phyloP scores from a whole-genome alignment of 2,888 invertebrate genomes.

The Liodrosophila aerea region DNA sequence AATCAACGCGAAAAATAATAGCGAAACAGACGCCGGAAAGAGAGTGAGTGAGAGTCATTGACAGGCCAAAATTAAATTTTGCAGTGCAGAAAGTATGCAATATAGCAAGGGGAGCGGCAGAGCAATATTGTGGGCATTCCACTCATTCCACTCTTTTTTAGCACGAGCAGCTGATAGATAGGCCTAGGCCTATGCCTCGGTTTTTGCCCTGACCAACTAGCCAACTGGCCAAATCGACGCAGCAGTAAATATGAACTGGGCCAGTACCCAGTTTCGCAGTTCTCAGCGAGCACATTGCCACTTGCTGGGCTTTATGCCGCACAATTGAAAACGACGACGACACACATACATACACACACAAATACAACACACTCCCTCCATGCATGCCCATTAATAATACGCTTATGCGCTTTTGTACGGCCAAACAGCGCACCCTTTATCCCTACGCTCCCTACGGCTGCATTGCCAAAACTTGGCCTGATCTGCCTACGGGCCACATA shows the following conservation, averaged over 20 bases:
- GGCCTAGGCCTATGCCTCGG: slow-evolving; percentile 5
- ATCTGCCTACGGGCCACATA: slow-evolving; percentile 31
- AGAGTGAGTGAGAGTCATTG: slow-evolving; percentile 1
- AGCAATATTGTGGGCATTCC: slow-evolving; percentile 32
- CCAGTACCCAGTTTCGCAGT: slow-evolving; percentile 1
- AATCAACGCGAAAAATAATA: slow-evolving; percentile 11
- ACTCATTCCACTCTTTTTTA: slow-evolving; percentile 12
- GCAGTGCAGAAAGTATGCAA: slow-evolving; percentile 23
- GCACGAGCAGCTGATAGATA: slow-evolving; percentile 43
- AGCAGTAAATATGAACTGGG: slow-evolving; percentile 61
- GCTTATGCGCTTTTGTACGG: slow-evolving; percentile 74
- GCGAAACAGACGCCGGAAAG: not conserved
- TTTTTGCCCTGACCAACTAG: slow-evolving; percentile 1
- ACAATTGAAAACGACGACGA: slow-evolving; percentile 51
- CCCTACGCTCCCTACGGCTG: not conserved
- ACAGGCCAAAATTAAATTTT: slow-evolving; percentile 34
- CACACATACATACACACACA: slow-evolving; percentile 2
- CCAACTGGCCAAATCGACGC: slow-evolving; percentile 42
- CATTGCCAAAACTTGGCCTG: not conserved
- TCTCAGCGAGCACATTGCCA: slow-evolving; percentile 1
- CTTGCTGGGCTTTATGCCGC: slow-evolving; percentile 39
- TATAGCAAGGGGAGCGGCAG: not conserved
- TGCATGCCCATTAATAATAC: slow-evolving; percentile 67
- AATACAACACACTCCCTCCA: not conserved
- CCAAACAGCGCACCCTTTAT: slow-evolving; percentile 25